Evolutionary conservation across 2,113 vertebrate species (phyloP), one percentile per base, ranked within the genome.

Genomic region (Hemichromis elongatus): DNA sequence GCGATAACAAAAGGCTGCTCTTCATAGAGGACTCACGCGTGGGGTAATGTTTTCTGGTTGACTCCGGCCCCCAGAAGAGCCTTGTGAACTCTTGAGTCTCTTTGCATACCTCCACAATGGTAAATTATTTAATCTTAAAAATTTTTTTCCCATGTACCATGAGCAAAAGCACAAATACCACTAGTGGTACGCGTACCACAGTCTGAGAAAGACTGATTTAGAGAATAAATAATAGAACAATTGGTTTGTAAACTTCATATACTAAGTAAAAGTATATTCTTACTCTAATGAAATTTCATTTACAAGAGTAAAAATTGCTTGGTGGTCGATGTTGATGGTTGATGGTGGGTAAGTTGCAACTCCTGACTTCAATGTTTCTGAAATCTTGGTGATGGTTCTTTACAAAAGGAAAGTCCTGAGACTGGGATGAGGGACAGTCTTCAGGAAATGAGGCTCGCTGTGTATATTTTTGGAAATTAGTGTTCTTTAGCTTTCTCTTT

Each of bases 381-480:
- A 33, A 75, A 28, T 30, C 26, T 11, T 33, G 26, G n/a, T 55
- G 12, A 3, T 2, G 6, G 6, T n/a, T 7, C 5, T 19, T 53
- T 28, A 26, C 14, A 21, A n/a, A 40, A 55, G 13, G 61, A 80
- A 30, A 40, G 42, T 75, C 73, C 52, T 84, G 77, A 63, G 78
- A 63, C 75, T 33, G 55, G 57, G 77, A 55, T 33, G 19, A 37
- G 21, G 54, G 61, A 81, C 80, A 81, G 53, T 88, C 88, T 52
- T 61, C 86, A 89, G 88, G 90, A 92, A 94, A 90, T 92, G 50
- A 87, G 55, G 70, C 40, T 86, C 57, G 24, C 18, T 59, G 47
- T 75, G 78, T 73, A 70, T 90, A 90, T 87, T 91, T 91, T 84
- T 79, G 78, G 77, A 91, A 78, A 82, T 82, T 11, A 80, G 26